Conservation (phyloP, 1,140 invertebrate genomes). For the Eufriesea mexicana region DNA sequence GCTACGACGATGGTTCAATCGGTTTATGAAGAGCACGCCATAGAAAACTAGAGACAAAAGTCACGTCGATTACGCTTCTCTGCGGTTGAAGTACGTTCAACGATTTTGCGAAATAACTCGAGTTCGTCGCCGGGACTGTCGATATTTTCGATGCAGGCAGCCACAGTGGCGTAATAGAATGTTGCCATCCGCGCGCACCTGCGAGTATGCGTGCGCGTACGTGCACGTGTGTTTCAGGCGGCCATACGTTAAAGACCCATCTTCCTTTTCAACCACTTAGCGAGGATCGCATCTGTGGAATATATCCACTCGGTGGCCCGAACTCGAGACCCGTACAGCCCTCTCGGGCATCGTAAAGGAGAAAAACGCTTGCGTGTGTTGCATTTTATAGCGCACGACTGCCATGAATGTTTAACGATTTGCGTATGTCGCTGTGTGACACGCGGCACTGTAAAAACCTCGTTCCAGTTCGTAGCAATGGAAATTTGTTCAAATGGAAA, state of each 20-base stretch:
- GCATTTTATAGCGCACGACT: slow-evolving; percentile 56
- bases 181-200: too few species aligned
- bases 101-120: slow-evolving; percentile 27
- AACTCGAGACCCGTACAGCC: slow-evolving; percentile 33
- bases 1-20: slow-evolving; percentile 32
- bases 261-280: slow-evolving; percentile 22
- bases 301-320: slow-evolving; percentile 20
- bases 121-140: background rate
- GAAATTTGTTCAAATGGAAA: slow-evolving; percentile 27
- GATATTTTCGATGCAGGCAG: background rate
- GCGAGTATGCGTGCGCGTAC: too few species aligned
- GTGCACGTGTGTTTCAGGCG: background rate
- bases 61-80: slow-evolving; percentile 35
- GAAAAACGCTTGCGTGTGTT: slow-evolving; percentile 48
- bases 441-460: slow-evolving; percentile 7
- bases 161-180: background rate
- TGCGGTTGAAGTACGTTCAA: background rate
- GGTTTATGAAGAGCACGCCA: slow-evolving; percentile 29
- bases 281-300: background rate
- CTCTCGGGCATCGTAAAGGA: slow-evolving; percentile 48
- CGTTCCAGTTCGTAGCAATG: background rate
- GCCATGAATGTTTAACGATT: slow-evolving; percentile 61
- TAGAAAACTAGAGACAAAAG: slow-evolving; percentile 38
- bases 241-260: slow-evolving; percentile 11
- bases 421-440: slow-evolving; percentile 1